These are phyloP conservation scores for Thumatha senex DNA, from an alignment of 2,888 invertebrate genomes.

Conservation along the genomic window DNA sequence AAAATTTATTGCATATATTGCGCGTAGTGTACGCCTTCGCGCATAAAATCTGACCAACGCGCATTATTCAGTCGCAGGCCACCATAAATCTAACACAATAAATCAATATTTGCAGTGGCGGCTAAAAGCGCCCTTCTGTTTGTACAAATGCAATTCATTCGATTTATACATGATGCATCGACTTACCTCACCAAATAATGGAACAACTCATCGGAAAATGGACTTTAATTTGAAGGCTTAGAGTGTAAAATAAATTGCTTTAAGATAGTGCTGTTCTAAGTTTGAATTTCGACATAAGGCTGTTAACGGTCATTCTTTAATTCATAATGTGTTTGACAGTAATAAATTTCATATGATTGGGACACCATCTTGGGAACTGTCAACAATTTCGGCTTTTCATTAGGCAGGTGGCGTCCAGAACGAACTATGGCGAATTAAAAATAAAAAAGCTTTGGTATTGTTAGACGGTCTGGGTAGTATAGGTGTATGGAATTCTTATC, in stretches of 20 bases:
- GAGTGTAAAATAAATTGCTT: neutral
- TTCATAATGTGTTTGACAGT: neutral
- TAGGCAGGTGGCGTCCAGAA: too few relatives aligned
- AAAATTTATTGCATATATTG: constrained; percentile 15
- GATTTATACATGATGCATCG: constrained; percentile 57
- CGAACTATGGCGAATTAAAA: too few relatives aligned
- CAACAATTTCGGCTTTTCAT: neutral
- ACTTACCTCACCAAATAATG: constrained; percentile 25
- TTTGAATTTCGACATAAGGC: neutral
- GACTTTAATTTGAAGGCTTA: constrained; percentile 12
- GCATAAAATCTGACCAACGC: constrained; percentile 34
- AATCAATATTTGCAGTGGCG: constrained; percentile 68
- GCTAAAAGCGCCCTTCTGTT: constrained; percentile 65
- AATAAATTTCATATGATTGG: constrained; percentile 7
- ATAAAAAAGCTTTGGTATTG: too few relatives aligned
- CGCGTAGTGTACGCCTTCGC: constrained; percentile 12
- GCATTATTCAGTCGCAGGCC: constrained; percentile 31
- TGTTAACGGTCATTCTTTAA: neutral
- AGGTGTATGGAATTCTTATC: too few relatives aligned
- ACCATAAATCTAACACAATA: constrained; percentile 56
- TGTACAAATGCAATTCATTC: constrained; percentile 55
- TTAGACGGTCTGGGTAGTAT: too few relatives aligned
- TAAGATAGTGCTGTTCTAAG: neutral
- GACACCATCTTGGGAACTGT: neutral
- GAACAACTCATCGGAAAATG: constrained; percentile 9